These are phyloP conservation scores for Diarsia dahlii DNA, from an alignment of 2,888 invertebrate genomes.

Conservation along the genomic window DNA sequence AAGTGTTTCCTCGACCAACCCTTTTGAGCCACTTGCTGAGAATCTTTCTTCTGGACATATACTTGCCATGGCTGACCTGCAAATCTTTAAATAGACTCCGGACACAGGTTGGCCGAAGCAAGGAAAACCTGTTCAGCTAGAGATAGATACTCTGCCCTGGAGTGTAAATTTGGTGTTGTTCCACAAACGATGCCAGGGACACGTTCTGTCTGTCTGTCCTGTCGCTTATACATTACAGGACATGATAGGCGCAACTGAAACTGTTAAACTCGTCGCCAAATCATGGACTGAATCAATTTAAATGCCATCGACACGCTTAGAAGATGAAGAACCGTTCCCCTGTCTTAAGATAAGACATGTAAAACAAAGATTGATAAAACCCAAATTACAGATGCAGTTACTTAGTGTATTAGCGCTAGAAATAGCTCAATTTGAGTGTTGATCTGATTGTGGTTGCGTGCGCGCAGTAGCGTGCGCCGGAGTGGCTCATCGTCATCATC, in stretches of 20 bases:
- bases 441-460: slow-evolving; percentile 62
- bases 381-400: slow-evolving; percentile 35
- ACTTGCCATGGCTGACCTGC: too few species aligned
- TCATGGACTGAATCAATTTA: not conserved
- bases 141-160: too few species aligned
- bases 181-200: too few species aligned
- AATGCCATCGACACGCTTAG: not conserved
- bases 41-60: too few species aligned
- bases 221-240: too few species aligned
- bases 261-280: not conserved
- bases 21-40: too few species aligned
- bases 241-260: too few species aligned
- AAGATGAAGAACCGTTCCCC: not conserved
- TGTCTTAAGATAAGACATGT: not conserved
- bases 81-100: too few species aligned
- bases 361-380: slow-evolving; percentile 2
- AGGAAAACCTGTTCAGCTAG: too few species aligned
- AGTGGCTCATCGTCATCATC: slow-evolving; percentile 56
- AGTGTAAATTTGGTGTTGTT: too few species aligned
- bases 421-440: slow-evolving; percentile 64
- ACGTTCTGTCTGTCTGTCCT: too few species aligned
- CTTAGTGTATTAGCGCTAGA: slow-evolving; percentile 43
- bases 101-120: too few species aligned
- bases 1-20: not conserved
- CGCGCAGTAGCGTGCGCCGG: slow-evolving; percentile 61